These are phyloP conservation scores for Hydraecia micacea DNA, from an alignment of 2,888 invertebrate genomes.

Conservation along the genomic window DNA sequence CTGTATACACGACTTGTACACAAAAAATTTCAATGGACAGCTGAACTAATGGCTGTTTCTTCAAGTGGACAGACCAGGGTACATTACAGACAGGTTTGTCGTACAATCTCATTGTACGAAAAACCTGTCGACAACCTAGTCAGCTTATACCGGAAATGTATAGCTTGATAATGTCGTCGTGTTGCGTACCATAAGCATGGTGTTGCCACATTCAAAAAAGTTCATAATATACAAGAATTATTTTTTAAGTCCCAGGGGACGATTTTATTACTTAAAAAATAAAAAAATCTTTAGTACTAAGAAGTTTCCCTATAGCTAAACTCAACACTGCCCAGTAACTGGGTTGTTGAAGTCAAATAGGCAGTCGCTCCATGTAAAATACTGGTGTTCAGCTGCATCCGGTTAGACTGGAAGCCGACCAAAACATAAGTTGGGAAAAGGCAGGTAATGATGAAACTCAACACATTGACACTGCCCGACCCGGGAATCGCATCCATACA, in stretches of 20 bases:
- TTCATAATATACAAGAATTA: background rate
- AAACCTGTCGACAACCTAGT: too few relatives aligned
- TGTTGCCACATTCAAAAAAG: background rate
- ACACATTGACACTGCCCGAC: background rate
- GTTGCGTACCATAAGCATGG: background rate
- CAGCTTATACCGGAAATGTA: too few relatives aligned
- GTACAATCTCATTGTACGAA: background rate
- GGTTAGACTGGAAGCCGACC: background rate
- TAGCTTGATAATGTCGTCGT: too few relatives aligned
- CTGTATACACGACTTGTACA: too few relatives aligned
- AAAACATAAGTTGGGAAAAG: too few relatives aligned
- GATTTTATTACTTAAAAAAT: background rate
- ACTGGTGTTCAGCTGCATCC: background rate
- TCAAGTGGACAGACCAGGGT: too few relatives aligned
- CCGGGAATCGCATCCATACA: background rate
- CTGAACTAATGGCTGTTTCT: too few relatives aligned
- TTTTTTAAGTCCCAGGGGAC: background rate
- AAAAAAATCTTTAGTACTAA: background rate
- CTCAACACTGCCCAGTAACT: background rate
- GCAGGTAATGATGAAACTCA: background rate
- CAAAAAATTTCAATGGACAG: too few relatives aligned
- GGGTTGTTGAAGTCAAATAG: background rate
- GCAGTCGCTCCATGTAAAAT: background rate
- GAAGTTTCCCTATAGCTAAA: background rate
- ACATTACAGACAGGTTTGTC: too few relatives aligned